phyloP scores from a whole-genome alignment of 2,888 invertebrate species.

The Sarcophaga rosellei region DNA sequence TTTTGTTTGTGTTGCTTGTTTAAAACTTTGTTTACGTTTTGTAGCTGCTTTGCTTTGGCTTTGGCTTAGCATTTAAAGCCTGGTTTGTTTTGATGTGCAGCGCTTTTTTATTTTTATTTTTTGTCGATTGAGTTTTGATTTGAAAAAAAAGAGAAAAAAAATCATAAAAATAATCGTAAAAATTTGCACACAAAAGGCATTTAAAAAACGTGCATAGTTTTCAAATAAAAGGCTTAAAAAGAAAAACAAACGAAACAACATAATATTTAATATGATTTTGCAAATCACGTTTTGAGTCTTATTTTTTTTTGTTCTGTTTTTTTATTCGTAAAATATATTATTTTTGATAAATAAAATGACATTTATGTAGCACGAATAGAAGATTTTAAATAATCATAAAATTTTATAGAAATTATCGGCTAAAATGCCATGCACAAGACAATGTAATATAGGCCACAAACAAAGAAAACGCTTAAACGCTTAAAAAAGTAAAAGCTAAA shows the following conservation, averaged over 20 bases:
- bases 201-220: conserved; percentile 50
- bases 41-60: not conserved
- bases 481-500: too few species aligned
- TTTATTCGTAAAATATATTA: not conserved
- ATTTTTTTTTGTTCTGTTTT: not conserved
- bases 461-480: too few species aligned
- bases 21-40: too few species aligned
- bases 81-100: conserved; percentile 22
- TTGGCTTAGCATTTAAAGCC: conserved; percentile 21
- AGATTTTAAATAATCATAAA: conserved; percentile 4
- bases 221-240: conserved; percentile 5
- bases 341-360: not conserved
- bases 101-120: not conserved
- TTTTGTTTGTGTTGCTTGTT: not conserved
- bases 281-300: conserved; percentile 41
- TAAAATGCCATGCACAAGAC: too few species aligned
- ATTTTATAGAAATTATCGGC: not conserved
- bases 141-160: conserved; percentile 15
- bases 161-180: not conserved
- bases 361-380: conserved; percentile 21
- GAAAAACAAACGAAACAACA: not conserved
- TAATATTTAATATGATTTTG: conserved; percentile 15
- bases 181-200: conserved; percentile 38
- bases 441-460: too few species aligned
- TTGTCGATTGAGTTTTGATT: conserved; percentile 39